Conservation (phyloP, 2,888 invertebrate species). For the Chesias legatella region DNA sequence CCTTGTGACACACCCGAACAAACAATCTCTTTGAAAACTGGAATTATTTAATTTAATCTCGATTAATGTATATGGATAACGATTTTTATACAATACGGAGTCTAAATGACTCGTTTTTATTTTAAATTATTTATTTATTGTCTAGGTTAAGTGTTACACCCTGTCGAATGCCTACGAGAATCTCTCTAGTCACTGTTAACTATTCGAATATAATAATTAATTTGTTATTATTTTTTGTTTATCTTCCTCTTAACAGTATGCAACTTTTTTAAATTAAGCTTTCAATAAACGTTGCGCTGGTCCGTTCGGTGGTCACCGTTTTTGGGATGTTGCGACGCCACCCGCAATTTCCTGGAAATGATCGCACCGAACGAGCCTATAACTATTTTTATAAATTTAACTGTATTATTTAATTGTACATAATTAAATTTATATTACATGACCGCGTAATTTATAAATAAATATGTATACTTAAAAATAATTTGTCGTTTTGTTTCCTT, state of each 20-base stretch:
- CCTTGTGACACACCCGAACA: constrained; percentile 50
- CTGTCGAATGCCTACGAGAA: constrained; percentile 72
- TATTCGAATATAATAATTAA: constrained; percentile 55
- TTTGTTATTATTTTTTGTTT: constrained; percentile 54
- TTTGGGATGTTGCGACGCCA: constrained; percentile 52
- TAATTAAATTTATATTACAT: constrained; percentile 78
- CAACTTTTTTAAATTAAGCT: constrained; percentile 67
- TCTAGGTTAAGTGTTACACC: constrained; percentile 74
- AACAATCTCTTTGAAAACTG: constrained; percentile 43
- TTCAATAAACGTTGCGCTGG: constrained; percentile 64
- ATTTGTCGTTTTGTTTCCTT: constrained; percentile 49
- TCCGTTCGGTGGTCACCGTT: constrained; percentile 40
- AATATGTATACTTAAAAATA: constrained; percentile 77
- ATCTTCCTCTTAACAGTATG: constrained; percentile 64
- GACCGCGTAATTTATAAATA: constrained; percentile 78
- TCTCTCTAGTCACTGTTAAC: constrained; percentile 74
- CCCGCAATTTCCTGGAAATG: constrained; percentile 47
- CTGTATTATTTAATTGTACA: constrained; percentile 78
- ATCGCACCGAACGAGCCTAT: constrained; percentile 40
- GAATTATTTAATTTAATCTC: constrained; percentile 31
- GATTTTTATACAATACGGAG: constrained; percentile 74
- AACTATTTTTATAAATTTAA: constrained; percentile 75
- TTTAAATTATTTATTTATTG: constrained; percentile 67
- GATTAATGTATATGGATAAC: constrained; percentile 55
- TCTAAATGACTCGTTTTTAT: constrained; percentile 67